Conservation (phyloP, 2,888 invertebrate genomes). For the Rambutsinella grinnellia region DNA sequence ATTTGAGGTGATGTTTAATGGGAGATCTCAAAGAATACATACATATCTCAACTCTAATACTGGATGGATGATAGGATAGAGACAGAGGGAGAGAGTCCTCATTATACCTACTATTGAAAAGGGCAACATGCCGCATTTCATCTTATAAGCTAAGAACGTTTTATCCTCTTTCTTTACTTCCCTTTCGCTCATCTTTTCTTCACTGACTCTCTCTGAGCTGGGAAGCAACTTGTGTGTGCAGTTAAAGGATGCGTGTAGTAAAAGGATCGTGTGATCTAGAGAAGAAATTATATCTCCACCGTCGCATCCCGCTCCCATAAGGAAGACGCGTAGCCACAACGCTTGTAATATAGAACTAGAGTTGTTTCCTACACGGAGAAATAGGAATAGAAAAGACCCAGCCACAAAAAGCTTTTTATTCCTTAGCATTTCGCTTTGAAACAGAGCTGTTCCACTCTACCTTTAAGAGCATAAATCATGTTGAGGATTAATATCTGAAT, state of each 20-base stretch:
- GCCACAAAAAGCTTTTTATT: conserved; percentile 34
- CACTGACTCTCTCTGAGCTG: conserved; percentile 10
- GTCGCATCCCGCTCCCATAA: not conserved
- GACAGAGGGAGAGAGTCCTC: conserved; percentile 25
- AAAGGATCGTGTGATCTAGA: not conserved
- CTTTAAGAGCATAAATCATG: conserved; percentile 56
- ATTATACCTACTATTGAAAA: conserved; percentile 56
- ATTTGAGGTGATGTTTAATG: conserved; percentile 45
- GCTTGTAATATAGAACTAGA: not conserved
- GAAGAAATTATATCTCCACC: not conserved
- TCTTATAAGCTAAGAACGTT: conserved; percentile 45
- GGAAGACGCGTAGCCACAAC: not conserved
- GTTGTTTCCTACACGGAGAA: too few species aligned
- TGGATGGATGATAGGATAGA: conserved; percentile 9
- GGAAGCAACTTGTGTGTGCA: not conserved
- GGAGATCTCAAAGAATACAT: conserved; percentile 19
- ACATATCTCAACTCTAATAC: not conserved
- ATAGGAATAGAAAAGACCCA: conserved; percentile 11
- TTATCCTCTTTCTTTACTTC: conserved; percentile 34
- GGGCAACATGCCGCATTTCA: conserved; percentile 55
- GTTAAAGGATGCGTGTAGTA: not conserved
- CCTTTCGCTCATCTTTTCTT: conserved; percentile 7
- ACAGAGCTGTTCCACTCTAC: conserved; percentile 45
- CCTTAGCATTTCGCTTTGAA: conserved; percentile 27
- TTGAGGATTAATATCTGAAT: conserved; percentile 58